These are phyloP conservation scores for Eulithis testata DNA, from an alignment of 2,888 invertebrate species.

Conservation along the genomic window DNA sequence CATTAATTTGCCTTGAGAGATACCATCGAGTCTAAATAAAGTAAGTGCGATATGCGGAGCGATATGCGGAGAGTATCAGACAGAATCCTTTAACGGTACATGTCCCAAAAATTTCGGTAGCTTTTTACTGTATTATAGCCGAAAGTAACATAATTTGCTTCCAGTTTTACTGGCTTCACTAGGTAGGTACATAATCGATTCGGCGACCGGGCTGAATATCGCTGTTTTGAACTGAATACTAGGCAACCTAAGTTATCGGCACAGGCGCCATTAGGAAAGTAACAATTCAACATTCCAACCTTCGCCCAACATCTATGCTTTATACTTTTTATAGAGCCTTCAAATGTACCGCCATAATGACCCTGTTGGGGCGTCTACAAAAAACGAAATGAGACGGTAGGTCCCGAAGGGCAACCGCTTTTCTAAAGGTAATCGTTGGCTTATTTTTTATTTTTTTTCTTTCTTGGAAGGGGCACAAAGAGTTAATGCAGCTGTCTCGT, in stretches of 20 bases:
- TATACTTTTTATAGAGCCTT: slow-evolving; percentile 59
- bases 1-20: neutral
- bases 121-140: no score
- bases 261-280: slow-evolving; percentile 7
- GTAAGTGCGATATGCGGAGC: neutral
- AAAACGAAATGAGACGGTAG: slow-evolving; percentile 53
- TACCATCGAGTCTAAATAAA: neutral
- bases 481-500: slow-evolving; percentile 71
- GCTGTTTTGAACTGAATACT: neutral
- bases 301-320: slow-evolving; percentile 54
- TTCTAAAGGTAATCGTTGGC: slow-evolving; percentile 75
- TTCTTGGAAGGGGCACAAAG: slow-evolving; percentile 70
- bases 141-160: no score
- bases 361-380: slow-evolving; percentile 58
- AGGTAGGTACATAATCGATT: no score
- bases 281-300: slow-evolving; percentile 51
- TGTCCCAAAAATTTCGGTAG: no score
- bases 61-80: no score
- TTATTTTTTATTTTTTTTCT: slow-evolving; percentile 57
- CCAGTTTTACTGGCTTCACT: no score
- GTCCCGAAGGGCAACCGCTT: slow-evolving; percentile 64
- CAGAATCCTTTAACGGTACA: no score
- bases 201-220: no score
- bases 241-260: neutral
- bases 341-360: slow-evolving; percentile 74